Evolutionary conservation across 2,888 invertebrate genomes (phyloP).

Genomic region (Agrotis exclamationis): DNA sequence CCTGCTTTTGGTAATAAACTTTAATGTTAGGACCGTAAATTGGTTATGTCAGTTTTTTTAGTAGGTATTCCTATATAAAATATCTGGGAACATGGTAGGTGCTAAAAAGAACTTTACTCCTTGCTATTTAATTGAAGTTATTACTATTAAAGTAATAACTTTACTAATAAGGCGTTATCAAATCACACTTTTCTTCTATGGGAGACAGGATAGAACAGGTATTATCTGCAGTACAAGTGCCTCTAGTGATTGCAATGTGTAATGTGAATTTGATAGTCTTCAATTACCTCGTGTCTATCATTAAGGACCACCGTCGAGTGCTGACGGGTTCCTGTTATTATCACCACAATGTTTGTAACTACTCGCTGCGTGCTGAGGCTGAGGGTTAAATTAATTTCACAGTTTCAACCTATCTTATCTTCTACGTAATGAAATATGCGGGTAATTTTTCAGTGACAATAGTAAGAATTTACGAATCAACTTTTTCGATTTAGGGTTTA

Average conservation of each 20-base stretch:
- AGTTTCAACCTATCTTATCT: constrained; percentile 52
- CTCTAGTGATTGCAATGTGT: constrained; percentile 53
- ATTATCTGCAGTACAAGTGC: constrained; percentile 17
- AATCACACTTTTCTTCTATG: constrained; percentile 46
- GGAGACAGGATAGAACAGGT: constrained; percentile 31
- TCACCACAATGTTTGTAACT: constrained; percentile 34
- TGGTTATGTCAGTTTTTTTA: constrained; percentile 36
- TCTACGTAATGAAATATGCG: constrained; percentile 48
- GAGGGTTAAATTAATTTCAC: constrained; percentile 49
- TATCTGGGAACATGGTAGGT: not conserved
- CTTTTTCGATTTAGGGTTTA: constrained; percentile 4
- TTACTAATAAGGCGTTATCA: constrained; percentile 19
- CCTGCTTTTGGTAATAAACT: constrained; percentile 66
- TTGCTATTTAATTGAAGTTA: not conserved
- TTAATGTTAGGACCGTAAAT: constrained; percentile 57
- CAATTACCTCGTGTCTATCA: constrained; percentile 57
- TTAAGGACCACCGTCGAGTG: constrained; percentile 62
- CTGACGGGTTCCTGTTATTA: constrained; percentile 48
- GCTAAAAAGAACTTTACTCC: not conserved
- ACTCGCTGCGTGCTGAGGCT: constrained; percentile 22
- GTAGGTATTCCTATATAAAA: too few relatives aligned
- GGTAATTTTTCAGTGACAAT: constrained; percentile 42
- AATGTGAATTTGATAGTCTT: constrained; percentile 66
- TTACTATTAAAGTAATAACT: constrained; percentile 29
- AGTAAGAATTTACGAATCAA: constrained; percentile 6